phyloP scores from a whole-genome alignment of 2,888 invertebrate species.

The Listrodromus nycthemerus region DNA sequence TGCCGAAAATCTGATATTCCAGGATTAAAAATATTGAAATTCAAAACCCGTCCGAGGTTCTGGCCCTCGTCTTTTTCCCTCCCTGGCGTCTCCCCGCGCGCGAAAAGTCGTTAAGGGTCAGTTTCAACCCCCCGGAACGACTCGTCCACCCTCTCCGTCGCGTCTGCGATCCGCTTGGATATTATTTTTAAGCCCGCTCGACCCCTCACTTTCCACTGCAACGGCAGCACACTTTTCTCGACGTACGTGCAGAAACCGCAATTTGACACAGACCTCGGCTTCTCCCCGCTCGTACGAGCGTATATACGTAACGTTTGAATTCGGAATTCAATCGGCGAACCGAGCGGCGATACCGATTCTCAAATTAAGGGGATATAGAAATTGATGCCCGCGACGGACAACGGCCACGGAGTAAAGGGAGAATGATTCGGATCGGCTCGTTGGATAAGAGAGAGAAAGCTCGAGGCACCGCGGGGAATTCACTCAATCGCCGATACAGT shows the following conservation, averaged over 20 bases:
- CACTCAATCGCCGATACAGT: conserved; percentile 33
- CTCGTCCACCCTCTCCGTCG: conserved; percentile 69
- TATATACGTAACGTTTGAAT: conserved; percentile 77
- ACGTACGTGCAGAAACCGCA: conserved; percentile 73
- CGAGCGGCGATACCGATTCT: conserved; percentile 73
- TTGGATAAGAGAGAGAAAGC: conserved; percentile 4
- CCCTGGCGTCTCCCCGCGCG: conserved; percentile 74
- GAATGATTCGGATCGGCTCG: conserved; percentile 29
- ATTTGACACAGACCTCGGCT: conserved; percentile 81
- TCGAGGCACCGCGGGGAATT: conserved; percentile 24
- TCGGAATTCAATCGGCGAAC: conserved; percentile 81
- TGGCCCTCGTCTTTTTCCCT: conserved; percentile 36
- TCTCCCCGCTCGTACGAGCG: conserved; percentile 50
- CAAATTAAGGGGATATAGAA: conserved; percentile 79
- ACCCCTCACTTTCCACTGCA: conserved; percentile 56
- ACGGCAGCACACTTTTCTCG: conserved; percentile 50
- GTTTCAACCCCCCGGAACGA: conserved; percentile 77
- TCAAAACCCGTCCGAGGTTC: conserved; percentile 82
- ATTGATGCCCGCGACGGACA: conserved; percentile 67
- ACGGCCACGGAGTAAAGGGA: conserved; percentile 14
- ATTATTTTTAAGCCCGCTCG: conserved; percentile 68
- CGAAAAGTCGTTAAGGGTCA: conserved; percentile 85
- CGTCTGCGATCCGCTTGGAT: conserved; percentile 62
- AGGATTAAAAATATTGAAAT: conserved; percentile 85
- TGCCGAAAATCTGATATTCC: conserved; percentile 84